These are phyloP conservation scores for Cheilosia urbana DNA, from an alignment of 2,888 invertebrate genomes.

Conservation along the genomic window DNA sequence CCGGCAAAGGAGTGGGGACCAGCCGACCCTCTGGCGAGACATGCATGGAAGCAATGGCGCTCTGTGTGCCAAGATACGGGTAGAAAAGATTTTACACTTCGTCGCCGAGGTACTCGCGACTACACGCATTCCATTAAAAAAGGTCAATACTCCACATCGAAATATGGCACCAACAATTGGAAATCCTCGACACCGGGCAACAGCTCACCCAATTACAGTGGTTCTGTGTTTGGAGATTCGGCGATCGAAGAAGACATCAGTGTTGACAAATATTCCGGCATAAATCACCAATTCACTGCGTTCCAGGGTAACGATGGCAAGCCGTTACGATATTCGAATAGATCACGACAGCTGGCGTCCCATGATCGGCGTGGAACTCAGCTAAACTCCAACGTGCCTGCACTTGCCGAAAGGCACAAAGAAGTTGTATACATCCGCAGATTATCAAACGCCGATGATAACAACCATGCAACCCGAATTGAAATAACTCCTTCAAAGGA, in stretches of 20 bases:
- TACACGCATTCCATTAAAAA: conserved; percentile 84
- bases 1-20: conserved; percentile 84
- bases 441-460: conserved; percentile 80
- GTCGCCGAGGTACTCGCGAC: conserved; percentile 83
- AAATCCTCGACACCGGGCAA: conserved; percentile 83
- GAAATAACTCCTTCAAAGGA: conserved; percentile 83
- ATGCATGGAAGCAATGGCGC: conserved; percentile 84
- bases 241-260: conserved; percentile 84
- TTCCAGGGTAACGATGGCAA: conserved; percentile 80
- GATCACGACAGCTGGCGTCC: conserved; percentile 66
- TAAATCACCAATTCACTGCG: conserved; percentile 81
- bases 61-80: conserved; percentile 84
- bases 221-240: conserved; percentile 84
- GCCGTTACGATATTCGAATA: conserved; percentile 80
- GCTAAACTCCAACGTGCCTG: conserved; percentile 52
- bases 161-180: conserved; percentile 79
- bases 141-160: conserved; percentile 82
- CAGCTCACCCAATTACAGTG: conserved; percentile 84
- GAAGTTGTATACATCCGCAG: conserved; percentile 82
- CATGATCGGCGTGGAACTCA: conserved; percentile 57
- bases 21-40: conserved; percentile 83
- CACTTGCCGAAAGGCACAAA: conserved; percentile 80
- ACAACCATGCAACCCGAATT: conserved; percentile 82
- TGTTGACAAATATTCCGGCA: conserved; percentile 83
- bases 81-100: conserved; percentile 82